Evolutionary conservation across 2,113 vertebrate genomes (phyloP), one percentile per base, ranked within the genome.

Genomic region (Eclectus roratus): DNA sequence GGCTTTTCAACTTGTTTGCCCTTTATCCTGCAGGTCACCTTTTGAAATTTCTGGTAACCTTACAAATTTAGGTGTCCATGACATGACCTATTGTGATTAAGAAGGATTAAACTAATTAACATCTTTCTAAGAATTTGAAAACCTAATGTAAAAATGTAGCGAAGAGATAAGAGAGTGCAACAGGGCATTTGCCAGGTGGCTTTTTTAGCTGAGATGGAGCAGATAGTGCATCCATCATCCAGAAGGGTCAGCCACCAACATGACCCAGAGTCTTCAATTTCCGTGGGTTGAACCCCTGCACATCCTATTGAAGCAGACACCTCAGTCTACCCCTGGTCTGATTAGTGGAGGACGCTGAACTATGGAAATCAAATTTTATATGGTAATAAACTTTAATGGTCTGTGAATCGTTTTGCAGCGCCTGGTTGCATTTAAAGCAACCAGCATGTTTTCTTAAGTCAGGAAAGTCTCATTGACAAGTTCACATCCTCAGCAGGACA

Each of bases 231-330:
- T 35, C 9, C 46, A 53, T 61, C 23, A 20, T 5, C 15, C 10
- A 39, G 28, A 50, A 64, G 5, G 0, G 4, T 64, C 50, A 81
- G 12, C 4, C 0, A 0, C 31, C 20, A 47, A 7, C 5, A 31
- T 9, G 13, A 6, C 12, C 29, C 16, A 41, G 27, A 10, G 8
- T 53, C 37, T 73, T 83, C 43, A 69, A 3, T 10, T 70, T 52
- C 8, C 17, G 9, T 15, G 7, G 25, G 13, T 15, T 63, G 65
- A 74, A 56, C 3, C 7, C 1, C 11, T 73, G 37, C 15, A 58
- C 13, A 27, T 47, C 5, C 11, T 46, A 55, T 33, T 47, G 15
- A 81, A 60, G 39, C 55, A 35, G 1, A 63, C 10, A n/a, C 5
- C 21, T 70, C 37, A 56, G n/a, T 1, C 3, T 23, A 39, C 15